These are phyloP conservation scores for Caloenas nicobarica DNA, from an alignment of 2,113 vertebrate genomes.

Conservation along the genomic window DNA sequence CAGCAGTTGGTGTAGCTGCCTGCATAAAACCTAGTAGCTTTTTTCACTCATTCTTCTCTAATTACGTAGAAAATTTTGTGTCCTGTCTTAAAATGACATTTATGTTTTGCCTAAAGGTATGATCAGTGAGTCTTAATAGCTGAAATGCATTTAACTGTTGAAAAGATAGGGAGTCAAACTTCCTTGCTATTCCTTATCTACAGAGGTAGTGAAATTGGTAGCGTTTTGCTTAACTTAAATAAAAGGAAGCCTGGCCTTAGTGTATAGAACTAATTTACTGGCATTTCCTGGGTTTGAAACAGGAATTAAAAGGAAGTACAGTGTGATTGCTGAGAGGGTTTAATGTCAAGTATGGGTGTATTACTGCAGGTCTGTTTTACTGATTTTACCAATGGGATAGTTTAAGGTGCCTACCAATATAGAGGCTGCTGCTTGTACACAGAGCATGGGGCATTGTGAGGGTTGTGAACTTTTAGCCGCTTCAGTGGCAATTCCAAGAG, in stretches of 20 bases:
- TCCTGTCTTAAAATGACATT: background rate
- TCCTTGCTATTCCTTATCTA: background rate
- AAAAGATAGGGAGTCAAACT: background rate
- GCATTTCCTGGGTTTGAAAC: background rate
- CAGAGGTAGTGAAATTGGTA: background rate
- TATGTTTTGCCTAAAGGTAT: background rate
- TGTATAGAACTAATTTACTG: background rate
- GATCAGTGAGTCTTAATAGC: background rate
- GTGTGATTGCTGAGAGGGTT: background rate
- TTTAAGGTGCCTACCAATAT: background rate
- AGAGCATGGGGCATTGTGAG: background rate
- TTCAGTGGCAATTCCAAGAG: background rate
- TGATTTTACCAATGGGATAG: background rate
- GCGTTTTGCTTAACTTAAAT: background rate
- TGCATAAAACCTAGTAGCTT: background rate
- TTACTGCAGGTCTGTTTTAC: background rate
- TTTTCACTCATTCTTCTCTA: background rate
- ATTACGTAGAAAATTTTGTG: background rate
- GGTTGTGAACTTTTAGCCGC: background rate
- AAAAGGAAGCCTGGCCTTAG: background rate
- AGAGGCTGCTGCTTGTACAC: background rate
- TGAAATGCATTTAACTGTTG: background rate
- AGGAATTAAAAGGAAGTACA: background rate
- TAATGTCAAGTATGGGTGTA: background rate
- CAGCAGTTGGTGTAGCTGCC: background rate